phyloP scores from a whole-genome alignment of 2,113 vertebrate species.

The Oryzias melastigma region DNA sequence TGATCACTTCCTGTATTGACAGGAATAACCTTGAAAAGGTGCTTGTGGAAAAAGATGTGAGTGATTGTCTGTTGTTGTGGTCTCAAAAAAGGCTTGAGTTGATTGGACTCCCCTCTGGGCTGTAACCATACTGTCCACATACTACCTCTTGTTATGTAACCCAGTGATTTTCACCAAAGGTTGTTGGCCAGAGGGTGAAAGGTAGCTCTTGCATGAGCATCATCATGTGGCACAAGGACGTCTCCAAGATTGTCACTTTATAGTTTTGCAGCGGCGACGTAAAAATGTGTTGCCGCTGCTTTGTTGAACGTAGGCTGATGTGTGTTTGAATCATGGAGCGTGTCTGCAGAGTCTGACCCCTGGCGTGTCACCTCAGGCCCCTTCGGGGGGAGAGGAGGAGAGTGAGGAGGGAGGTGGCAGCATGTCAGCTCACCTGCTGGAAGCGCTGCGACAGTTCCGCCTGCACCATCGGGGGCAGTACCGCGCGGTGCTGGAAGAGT shows the following conservation, averaged over 20 bases:
- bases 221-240: slow-evolving; percentile 32
- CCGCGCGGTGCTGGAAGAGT: slow-evolving; percentile 93
- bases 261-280: slow-evolving; percentile 32
- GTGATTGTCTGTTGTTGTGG: slow-evolving; percentile 20
- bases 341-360: slow-evolving; percentile 70
- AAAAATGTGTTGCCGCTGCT: slow-evolving; percentile 30
- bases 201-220: slow-evolving; percentile 37
- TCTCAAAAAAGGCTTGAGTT: slow-evolving; percentile 25
- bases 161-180: slow-evolving; percentile 48
- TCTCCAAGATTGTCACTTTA: slow-evolving; percentile 22
- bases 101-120: slow-evolving; percentile 40
- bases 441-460: slow-evolving; percentile 97
- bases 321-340: slow-evolving; percentile 51
- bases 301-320: slow-evolving; percentile 31
- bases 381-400: slow-evolving; percentile 78
- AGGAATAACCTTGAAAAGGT: no score
- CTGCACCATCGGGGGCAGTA: slow-evolving; percentile 97
- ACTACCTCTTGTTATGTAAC: slow-evolving; percentile 28
- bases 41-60: not conserved
- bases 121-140: slow-evolving; percentile 23
- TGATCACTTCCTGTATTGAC: no score
- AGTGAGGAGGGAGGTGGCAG: slow-evolving; percentile 79
- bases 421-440: slow-evolving; percentile 90
- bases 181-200: slow-evolving; percentile 53
- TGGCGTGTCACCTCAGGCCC: slow-evolving; percentile 76